Base-by-base conservation (phyloP, 2,113 vertebrate genomes). In the Phyllopteryx taeniolatus region DNA sequence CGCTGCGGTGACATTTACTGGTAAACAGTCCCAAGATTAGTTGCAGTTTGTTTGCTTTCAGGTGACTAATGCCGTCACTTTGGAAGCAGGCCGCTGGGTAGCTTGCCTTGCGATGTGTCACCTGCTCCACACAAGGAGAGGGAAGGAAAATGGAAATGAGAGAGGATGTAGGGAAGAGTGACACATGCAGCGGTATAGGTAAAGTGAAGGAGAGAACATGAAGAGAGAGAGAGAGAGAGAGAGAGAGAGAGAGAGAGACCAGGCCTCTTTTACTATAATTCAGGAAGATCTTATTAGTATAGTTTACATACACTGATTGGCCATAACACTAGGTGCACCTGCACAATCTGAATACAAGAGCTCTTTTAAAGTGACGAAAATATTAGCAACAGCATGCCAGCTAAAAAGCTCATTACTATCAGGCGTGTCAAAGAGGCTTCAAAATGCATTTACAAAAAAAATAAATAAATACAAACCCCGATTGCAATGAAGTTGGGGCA, bases 11-110 rank as follows among this genome's bases (percentile, higher is more conserved):
- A 88, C 82, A 75, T 70, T 78, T 81, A 70, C 75, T 6, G 68
- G 85, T 89, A 89, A 90, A 91, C 76, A 74, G 72, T 61, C 61
- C 67, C 65, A 51, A 73, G 86, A 87, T 88, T 87, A 87, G 80
- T 71, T 62, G 79, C 73, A 75, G 84, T 76, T 79, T 89, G 84
- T 91, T 89, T 91, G 81, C 63, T 77, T 90, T 87, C 62, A 54
- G 79, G 72, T 86, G 81, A 82, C 81, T 87, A 67, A 86, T 68
- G 72, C 74, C 35, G 71, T 76, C 83, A 83, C 76, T 67, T 74
- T 53, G 73, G 73, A 62, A 43, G 44, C 9, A 1, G 65, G 81
- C 22, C 60, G 57, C 67, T 42, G 70, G 78, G 76, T 64, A 66
- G 75, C 71, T 54, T 44, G 72, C 56, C 17, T 71, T 33, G 63